These are phyloP conservation scores for Tupaia chinensis DNA, from an alignment of 2,113 vertebrate genomes.

Conservation along the genomic window DNA sequence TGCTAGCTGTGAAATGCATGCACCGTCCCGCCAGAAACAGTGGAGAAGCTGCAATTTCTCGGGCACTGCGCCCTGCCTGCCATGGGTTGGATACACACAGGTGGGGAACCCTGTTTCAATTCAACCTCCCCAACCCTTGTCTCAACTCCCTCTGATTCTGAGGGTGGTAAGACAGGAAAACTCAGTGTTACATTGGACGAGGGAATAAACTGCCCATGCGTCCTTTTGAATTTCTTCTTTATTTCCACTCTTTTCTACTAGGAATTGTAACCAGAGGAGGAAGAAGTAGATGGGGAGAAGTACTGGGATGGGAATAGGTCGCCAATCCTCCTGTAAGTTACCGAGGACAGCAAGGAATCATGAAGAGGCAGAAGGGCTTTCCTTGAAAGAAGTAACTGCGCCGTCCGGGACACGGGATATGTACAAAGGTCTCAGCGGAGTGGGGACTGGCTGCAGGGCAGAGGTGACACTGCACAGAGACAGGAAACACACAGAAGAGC, in stretches of 20 bases:
- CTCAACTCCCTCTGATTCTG: neutral
- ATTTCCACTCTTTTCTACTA: neutral
- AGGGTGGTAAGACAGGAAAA: neutral
- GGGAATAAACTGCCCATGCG: neutral
- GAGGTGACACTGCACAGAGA: neutral
- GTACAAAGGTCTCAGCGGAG: neutral
- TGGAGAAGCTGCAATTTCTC: neutral
- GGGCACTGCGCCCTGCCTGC: neutral
- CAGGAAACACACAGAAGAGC: neutral
- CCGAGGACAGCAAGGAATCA: neutral
- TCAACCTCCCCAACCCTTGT: neutral
- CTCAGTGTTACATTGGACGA: neutral
- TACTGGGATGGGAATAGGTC: neutral
- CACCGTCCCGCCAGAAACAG: neutral
- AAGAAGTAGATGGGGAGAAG: neutral
- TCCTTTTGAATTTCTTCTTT: neutral
- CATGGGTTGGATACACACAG: neutral
- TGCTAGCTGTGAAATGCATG: neutral
- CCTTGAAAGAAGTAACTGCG: neutral
- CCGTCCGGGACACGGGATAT: fast-evolving
- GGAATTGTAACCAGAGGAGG: neutral
- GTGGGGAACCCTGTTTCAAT: neutral
- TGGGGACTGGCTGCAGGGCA: fast-evolving
- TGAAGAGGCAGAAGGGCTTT: neutral
- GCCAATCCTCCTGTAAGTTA: neutral